Evolutionary conservation across 2,888 invertebrate species (phyloP), one percentile per base, ranked within the genome.

Genomic region (Chironomus tentans): DNA sequence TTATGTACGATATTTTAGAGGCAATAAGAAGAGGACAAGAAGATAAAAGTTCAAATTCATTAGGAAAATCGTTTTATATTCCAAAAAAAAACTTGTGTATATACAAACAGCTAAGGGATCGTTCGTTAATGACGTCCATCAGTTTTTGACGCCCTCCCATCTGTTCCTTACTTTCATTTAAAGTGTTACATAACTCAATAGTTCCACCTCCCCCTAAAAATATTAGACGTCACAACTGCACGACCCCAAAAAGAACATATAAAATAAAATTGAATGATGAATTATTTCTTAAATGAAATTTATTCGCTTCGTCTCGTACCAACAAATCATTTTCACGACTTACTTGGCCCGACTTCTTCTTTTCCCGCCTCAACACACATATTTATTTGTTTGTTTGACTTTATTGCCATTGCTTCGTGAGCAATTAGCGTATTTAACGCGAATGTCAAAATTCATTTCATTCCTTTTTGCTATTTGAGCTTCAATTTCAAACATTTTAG

Each of bases 271-370:
- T 38, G 38, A 38, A 65, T 65, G 65, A 65, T 65, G 65, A 65
- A 65, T 65, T 65, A 24, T 24, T 65, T 65, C 65, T 65, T 65
- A 65, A 65, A 65, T 65, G 12, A 68, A 68, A 68, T 28, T 68
- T 38, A 68, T 68, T 28, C 28, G 18, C 46, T 38, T 2, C 28
- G 68, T 28, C 68, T 28, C 68, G 46, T 46, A 68, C 68, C 15
- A 68, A 68, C 68, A 68, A 68, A 68, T 68, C 68, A 68, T 68
- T 68, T 46, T 68, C 22, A 22, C 13, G 21, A 65, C 24, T 65
- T 21, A 62, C 15, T 15, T 62, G 10, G 62, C 12, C n/a, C 3
- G n/a, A 62, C 12, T 21, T 21, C 22, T 62, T 62, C 38, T 38
- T 38, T 38, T 0, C 7, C 38, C 10, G 38, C 38, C 10, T 38